Percentiles rank a stretch among this genome's conserved stretches.
phyloP scores from a whole-genome alignment of 2,888 invertebrate species.

The Endotricha flammealis region DNA sequence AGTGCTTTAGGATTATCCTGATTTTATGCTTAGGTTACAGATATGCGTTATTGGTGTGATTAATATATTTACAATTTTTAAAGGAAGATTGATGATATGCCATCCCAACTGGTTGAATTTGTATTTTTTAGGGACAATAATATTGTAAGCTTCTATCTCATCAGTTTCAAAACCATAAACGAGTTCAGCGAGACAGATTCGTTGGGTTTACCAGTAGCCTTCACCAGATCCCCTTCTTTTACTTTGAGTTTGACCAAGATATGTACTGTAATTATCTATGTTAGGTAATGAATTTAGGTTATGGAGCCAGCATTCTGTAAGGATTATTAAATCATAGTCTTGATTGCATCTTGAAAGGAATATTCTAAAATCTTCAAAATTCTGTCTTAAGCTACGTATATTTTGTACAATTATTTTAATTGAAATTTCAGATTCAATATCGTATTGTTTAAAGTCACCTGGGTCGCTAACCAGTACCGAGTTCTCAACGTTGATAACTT shows the following conservation, averaged over 20 bases:
- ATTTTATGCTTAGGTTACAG: neutral
- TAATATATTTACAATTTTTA: neutral
- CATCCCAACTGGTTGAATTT: slow-evolving; percentile 4
- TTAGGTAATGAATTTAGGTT: neutral
- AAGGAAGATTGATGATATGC: slow-evolving; percentile 3
- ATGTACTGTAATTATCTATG: neutral
- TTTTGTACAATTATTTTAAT: too few relatives aligned
- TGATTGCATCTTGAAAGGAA: too few relatives aligned
- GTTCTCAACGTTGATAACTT: neutral
- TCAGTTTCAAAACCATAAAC: slow-evolving; percentile 2
- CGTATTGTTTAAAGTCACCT: too few relatives aligned
- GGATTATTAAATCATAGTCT: too few relatives aligned
- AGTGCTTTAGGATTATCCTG: neutral
- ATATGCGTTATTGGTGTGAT: neutral
- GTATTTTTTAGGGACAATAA: slow-evolving; percentile 2
- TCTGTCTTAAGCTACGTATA: too few relatives aligned
- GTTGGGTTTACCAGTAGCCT: too few relatives aligned
- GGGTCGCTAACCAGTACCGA: slow-evolving; percentile 1
- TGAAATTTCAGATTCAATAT: too few relatives aligned
- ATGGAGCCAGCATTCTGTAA: slow-evolving; percentile 7
- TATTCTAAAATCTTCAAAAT: too few relatives aligned
- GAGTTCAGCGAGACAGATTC: neutral
- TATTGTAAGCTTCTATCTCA: too few relatives aligned
- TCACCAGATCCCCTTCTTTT: too few relatives aligned
- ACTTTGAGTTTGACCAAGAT: too few relatives aligned